These are phyloP conservation scores for Dendrolimus houi DNA, from an alignment of 2,888 invertebrate genomes.

Conservation along the genomic window DNA sequence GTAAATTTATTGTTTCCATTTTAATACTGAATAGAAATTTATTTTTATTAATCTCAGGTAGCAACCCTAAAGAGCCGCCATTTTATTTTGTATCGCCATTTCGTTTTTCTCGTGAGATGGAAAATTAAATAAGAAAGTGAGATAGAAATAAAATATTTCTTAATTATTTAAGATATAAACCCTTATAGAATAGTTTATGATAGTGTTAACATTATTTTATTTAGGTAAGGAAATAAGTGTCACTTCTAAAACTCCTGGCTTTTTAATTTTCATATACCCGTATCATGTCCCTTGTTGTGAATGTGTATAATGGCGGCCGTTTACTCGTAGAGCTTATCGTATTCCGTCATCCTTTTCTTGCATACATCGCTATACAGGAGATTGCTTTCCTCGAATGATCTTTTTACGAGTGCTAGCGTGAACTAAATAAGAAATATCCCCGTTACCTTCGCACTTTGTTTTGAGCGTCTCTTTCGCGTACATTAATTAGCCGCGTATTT, in stretches of 20 bases:
- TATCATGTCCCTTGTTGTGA: conserved; percentile 31
- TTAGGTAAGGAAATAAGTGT: conserved; percentile 16
- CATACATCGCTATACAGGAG: conserved; percentile 70
- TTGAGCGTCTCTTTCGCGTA: conserved; percentile 58
- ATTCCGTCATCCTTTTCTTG: conserved; percentile 76
- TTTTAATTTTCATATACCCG: conserved; percentile 6
- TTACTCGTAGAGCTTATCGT: conserved; percentile 61
- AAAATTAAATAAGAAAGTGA: conserved; percentile 68
- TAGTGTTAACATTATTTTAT: conserved; percentile 7
- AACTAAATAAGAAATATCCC: conserved; percentile 69
- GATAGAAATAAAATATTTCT: conserved; percentile 67
- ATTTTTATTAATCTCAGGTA: neutral
- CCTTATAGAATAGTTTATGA: conserved; percentile 5
- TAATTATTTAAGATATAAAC: conserved; percentile 14
- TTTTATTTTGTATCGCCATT: conserved; percentile 75
- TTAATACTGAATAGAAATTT: no score
- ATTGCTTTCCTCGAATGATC: conserved; percentile 67
- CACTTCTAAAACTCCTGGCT: conserved; percentile 4
- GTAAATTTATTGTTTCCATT: no score
- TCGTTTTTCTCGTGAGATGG: conserved; percentile 73
- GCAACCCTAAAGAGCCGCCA: conserved; percentile 35
- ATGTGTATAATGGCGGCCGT: conserved; percentile 66
- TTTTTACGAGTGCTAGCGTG: conserved; percentile 64
- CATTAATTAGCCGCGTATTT: conserved; percentile 62
- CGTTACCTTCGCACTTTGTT: conserved; percentile 70